Percentiles rank a stretch among this genome's conserved stretches.
phyloP scores from a whole-genome alignment of 2,797 vertebrate species.

The Sus cebifrons region DNA sequence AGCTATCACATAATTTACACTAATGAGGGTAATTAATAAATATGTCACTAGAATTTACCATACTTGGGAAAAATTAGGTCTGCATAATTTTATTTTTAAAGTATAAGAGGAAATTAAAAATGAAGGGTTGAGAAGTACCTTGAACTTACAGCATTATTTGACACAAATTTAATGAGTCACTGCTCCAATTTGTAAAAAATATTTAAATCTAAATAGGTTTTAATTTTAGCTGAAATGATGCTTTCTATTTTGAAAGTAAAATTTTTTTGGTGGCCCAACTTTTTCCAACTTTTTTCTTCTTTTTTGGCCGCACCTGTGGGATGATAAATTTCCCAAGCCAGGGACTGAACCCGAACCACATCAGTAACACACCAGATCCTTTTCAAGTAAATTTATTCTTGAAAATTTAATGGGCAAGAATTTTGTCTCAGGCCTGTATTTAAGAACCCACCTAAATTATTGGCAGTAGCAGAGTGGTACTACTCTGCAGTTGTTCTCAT shows the following conservation, averaged over 20 bases:
- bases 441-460: neutral
- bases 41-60: conserved; percentile 39
- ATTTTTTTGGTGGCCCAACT: neutral
- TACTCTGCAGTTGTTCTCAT: neutral
- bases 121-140: neutral
- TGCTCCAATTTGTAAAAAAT: conserved; percentile 19
- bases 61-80: conserved; percentile 10
- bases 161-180: conserved; percentile 25
- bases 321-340: too few relatives aligned
- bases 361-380: too few relatives aligned
- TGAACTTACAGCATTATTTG: conserved; percentile 62
- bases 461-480: neutral
- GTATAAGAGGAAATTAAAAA: conserved; percentile 56
- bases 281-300: neutral
- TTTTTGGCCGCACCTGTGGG: too few relatives aligned
- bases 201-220: conserved; percentile 40
- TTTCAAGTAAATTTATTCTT: neutral
- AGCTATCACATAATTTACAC: conserved; percentile 7
- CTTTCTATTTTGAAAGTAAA: conserved; percentile 60
- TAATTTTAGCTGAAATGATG: conserved; percentile 52
- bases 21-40: conserved; percentile 43
- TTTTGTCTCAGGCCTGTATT: neutral
- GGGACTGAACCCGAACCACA: too few relatives aligned
- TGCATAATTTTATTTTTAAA: conserved; percentile 53
- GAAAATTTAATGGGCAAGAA: conserved; percentile 29